Evolutionary conservation across 2,888 invertebrate species (phyloP).

Genomic region (Drosophila kambysellisi): DNA sequence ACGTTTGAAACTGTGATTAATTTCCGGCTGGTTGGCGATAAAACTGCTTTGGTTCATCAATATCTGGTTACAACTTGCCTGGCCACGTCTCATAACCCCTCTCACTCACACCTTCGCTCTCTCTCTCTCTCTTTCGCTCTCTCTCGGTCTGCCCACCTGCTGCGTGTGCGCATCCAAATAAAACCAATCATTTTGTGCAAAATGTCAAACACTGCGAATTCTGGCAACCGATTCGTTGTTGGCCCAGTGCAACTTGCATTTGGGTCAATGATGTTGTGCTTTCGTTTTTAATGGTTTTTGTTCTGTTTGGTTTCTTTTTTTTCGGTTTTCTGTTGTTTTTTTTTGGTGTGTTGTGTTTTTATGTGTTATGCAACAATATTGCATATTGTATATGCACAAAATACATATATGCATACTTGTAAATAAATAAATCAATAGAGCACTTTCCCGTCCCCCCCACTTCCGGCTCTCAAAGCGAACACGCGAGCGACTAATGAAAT

Average conservation of each 20-base stretch:
- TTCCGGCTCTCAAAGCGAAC: constrained; percentile 3
- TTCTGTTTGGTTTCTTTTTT: constrained; percentile 1
- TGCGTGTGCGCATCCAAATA: constrained; percentile 63
- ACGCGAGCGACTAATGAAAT: constrained; percentile 28
- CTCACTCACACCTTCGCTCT: not conserved
- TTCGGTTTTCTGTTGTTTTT: constrained; percentile 1
- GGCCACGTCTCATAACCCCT: not conserved
- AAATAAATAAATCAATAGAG: constrained; percentile 58
- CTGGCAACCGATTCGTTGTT: constrained; percentile 27
- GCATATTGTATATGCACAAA: constrained; percentile 43
- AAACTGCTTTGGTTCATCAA: constrained; percentile 68
- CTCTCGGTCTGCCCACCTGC: not conserved
- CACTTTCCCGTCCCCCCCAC: constrained; percentile 3
- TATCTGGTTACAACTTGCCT: constrained; percentile 57
- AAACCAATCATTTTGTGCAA: constrained; percentile 63
- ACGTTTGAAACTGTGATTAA: constrained; percentile 62
- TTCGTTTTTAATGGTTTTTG: constrained; percentile 36
- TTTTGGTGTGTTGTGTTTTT: constrained; percentile 6
- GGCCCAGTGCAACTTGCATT: constrained; percentile 49
- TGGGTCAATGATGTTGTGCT: constrained; percentile 65
- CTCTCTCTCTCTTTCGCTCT: not conserved
- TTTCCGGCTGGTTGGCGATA: constrained; percentile 69
- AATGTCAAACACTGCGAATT: constrained; percentile 57
- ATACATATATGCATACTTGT: constrained; percentile 15
- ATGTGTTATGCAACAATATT: constrained; percentile 42